Base-by-base conservation (phyloP, 2,888 invertebrate genomes). In the Callosobruchus maculatus region DNA sequence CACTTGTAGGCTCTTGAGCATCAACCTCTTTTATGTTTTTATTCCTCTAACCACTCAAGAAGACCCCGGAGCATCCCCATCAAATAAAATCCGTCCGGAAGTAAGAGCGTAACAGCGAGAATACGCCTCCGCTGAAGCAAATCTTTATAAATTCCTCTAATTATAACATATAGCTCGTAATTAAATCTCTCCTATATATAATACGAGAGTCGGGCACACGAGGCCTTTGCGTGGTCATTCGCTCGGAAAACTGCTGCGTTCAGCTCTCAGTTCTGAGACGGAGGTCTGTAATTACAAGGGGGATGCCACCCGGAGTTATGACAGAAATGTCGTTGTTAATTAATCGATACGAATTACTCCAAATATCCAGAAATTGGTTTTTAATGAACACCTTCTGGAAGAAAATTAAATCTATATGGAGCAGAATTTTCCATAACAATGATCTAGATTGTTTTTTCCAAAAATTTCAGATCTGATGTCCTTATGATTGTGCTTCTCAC, bases 131-230 rank as follows among this genome's bases (percentile, higher is more conserved):
- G 49, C 49, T 49, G 49, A 82, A 84, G 82, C 84, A 85, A 85
- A 85, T 86, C 85, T 85, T 85, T 85, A 86, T 85, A 85, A 85
- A 86, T 86, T 85, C 84, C 81, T 83, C 81, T 86, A 86, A 86
- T 86, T 85, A 86, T 85, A 85, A 85, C 85, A 84, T 85, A 85
- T 85, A 84, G 85, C 84, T 84, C 81, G 85, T 85, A 85, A 86
- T 86, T 86, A 86, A 86, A 86, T 86, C 84, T 85, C 84, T 49
- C 18, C 49, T 49, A 49, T 49, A 49, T 49, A 49, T 49, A 49
- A 49, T 80, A 82, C 83, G 49, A 49, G 49, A 49, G 49, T 13
- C 9, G 3, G 49, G 49, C 49, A 49, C 49, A 49, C 7, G 49
- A 49, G 49, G 49, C 49, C 49, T 49, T 49, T 49, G 49, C 49